phyloP scores from a whole-genome alignment of 2,888 invertebrate genomes.

The Acleris sparsana region DNA sequence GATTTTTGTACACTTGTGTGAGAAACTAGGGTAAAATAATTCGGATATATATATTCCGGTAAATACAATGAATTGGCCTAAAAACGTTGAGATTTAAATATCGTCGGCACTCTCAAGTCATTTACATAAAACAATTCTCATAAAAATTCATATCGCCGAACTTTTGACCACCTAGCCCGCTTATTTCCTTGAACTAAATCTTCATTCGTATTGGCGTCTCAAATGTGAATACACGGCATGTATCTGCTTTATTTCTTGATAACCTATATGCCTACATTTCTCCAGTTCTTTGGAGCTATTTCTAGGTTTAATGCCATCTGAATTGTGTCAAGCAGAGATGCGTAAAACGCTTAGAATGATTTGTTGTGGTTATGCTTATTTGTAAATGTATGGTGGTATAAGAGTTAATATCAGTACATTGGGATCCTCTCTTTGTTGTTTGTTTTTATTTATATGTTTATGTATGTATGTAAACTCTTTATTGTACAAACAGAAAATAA shows the following conservation, averaged over 20 bases:
- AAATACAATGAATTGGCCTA: background rate
- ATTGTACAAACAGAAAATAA: too few relatives aligned
- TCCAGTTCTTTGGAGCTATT: constrained; percentile 8
- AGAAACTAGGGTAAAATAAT: too few relatives aligned
- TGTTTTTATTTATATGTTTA: too few relatives aligned
- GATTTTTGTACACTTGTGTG: too few relatives aligned
- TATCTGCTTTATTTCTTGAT: constrained; percentile 28
- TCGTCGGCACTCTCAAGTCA: background rate
- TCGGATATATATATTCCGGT: too few relatives aligned
- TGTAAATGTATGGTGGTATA: too few relatives aligned
- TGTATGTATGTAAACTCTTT: too few relatives aligned
- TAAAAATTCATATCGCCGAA: constrained; percentile 6
- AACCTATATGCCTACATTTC: constrained; percentile 4
- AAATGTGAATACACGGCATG: constrained; percentile 14
- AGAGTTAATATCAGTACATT: too few relatives aligned
- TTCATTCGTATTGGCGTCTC: background rate
- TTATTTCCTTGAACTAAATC: constrained; percentile 9
- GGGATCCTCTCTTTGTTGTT: too few relatives aligned
- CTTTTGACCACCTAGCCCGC: constrained; percentile 6
- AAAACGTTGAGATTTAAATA: background rate
- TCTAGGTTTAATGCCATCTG: background rate
- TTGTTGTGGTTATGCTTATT: background rate
- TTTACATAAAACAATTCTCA: constrained; percentile 15
- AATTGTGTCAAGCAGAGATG: background rate
- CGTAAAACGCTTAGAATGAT: background rate